These are phyloP conservation scores for Passer montanus DNA, from an alignment of 2,113 vertebrate species.

Conservation along the genomic window DNA sequence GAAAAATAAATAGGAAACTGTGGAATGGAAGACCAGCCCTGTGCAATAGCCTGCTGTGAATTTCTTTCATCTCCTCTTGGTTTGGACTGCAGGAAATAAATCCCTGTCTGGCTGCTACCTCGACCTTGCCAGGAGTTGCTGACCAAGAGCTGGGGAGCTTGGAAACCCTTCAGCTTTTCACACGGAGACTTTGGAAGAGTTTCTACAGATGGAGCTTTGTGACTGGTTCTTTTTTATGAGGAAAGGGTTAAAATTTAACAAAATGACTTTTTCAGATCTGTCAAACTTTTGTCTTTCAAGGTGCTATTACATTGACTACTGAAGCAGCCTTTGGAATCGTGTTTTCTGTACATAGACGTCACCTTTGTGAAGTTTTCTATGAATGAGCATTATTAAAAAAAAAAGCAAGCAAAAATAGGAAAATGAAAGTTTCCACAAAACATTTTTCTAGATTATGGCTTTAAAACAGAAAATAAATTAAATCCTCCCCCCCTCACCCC, in stretches of 20 bases:
- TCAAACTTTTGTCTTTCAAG: conserved; percentile 73
- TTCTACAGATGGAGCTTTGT: neutral
- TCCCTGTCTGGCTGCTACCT: conserved; percentile 61
- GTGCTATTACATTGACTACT: conserved; percentile 85
- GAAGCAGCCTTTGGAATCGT: conserved; percentile 70
- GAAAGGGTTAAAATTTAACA: conserved; percentile 25
- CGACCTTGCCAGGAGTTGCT: conserved; percentile 50
- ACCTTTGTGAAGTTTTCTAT: conserved; percentile 78
- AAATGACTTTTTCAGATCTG: conserved; percentile 54
- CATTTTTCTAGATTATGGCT: conserved; percentile 75
- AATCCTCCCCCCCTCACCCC: neutral
- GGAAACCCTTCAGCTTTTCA: neutral
- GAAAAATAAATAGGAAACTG: neutral
- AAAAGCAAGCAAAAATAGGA: conserved; percentile 27
- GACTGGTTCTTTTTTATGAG: conserved; percentile 6
- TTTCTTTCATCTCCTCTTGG: conserved; percentile 46
- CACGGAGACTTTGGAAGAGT: conserved; percentile 9
- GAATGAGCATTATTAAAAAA: conserved; percentile 70
- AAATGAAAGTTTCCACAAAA: conserved; percentile 14
- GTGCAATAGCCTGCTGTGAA: conserved; percentile 68
- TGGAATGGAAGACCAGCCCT: conserved; percentile 37
- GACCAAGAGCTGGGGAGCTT: neutral
- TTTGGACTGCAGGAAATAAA: conserved; percentile 6
- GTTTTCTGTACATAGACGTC: conserved; percentile 71
- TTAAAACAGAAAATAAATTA: conserved; percentile 60